Percentiles rank a stretch among this genome's conserved stretches.
Conservation (phyloP, 2,888 invertebrate species). For the Spilarctia lutea region DNA sequence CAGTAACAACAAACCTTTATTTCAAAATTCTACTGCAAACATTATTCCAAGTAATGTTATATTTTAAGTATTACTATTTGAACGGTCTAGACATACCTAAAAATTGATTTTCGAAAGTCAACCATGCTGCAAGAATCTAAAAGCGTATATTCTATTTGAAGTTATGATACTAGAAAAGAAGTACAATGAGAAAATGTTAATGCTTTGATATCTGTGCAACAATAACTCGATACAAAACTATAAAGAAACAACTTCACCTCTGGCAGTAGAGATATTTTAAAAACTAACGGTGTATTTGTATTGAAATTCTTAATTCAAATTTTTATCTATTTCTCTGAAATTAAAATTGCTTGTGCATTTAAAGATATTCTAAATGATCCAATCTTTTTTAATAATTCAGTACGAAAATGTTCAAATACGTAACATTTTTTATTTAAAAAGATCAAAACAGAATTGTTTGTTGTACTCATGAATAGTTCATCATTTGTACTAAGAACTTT, state of each 20-base stretch:
- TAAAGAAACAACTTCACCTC: slow-evolving; percentile 36
- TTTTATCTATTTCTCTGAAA: slow-evolving; percentile 16
- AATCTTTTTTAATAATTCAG: background rate
- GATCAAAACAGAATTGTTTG: too few relatives aligned
- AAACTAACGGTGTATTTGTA: slow-evolving; percentile 40
- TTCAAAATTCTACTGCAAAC: background rate
- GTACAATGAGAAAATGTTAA: slow-evolving; percentile 43
- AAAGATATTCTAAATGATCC: background rate
- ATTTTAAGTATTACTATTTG: background rate
- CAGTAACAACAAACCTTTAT: background rate
- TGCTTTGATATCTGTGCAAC: slow-evolving; percentile 42
- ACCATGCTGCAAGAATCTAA: background rate
- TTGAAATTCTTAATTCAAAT: slow-evolving; percentile 36
- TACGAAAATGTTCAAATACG: background rate
- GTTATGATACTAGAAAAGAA: slow-evolving; percentile 15
- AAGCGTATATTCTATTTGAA: slow-evolving; percentile 16
- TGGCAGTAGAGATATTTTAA: slow-evolving; percentile 37
- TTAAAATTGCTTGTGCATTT: slow-evolving; percentile 6
- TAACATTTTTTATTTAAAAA: background rate
- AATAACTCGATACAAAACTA: slow-evolving; percentile 46
- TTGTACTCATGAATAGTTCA: background rate
- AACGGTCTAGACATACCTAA: background rate
- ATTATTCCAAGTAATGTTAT: background rate
- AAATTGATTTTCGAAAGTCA: background rate
- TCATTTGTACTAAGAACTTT: background rate